phyloP scores from a whole-genome alignment of 1,140 invertebrate genomes.

The Marisa cornuarietis region DNA sequence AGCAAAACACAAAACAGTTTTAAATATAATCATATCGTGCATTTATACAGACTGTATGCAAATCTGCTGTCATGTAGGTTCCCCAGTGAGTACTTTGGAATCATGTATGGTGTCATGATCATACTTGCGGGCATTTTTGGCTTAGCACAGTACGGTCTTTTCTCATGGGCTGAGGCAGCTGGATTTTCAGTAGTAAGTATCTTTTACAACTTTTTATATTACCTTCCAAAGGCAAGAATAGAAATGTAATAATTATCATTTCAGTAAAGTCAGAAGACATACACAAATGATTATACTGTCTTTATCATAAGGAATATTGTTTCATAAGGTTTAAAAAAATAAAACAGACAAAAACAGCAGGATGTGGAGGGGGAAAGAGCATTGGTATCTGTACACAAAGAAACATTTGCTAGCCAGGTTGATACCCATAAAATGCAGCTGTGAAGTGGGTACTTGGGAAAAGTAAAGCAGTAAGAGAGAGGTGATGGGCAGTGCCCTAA shows the following conservation, averaged over 20 bases:
- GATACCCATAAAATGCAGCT: too few relatives aligned
- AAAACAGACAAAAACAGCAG: too few relatives aligned
- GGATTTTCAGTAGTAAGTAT: constrained; percentile 37
- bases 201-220: neutral
- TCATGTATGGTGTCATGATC: constrained; percentile 49
- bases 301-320: too few relatives aligned
- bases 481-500: neutral
- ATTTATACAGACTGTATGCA: neutral
- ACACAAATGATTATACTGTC: too few relatives aligned
- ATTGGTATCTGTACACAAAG: too few relatives aligned
- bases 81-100: constrained; percentile 49
- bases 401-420: too few relatives aligned
- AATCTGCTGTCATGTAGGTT: constrained; percentile 37
- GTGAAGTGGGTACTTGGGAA: too few relatives aligned
- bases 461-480: too few relatives aligned
- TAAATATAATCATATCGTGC: neutral
- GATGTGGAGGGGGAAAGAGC: too few relatives aligned
- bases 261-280: too few relatives aligned
- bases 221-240: neutral
- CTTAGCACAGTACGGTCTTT: constrained; percentile 46
- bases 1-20: neutral
- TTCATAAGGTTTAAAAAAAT: too few relatives aligned
- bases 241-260: neutral
- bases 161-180: constrained; percentile 40
- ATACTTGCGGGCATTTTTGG: constrained; percentile 39